Conservation (phyloP, 2,113 vertebrate species). For the Scophthalmus maximus region DNA sequence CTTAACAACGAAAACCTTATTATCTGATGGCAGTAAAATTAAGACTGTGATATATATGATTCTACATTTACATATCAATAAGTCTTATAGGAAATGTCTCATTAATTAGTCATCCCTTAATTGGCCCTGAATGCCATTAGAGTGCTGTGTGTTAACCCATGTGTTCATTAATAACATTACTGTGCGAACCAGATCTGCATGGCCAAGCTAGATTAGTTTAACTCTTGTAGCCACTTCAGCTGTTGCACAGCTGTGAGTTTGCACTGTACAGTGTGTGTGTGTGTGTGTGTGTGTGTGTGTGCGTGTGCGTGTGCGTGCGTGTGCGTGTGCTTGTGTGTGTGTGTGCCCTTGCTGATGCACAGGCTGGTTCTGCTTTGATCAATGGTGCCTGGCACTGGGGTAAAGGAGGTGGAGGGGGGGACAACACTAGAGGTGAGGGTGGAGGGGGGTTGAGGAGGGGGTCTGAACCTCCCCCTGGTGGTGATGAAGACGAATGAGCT, state of each 20-base stretch:
- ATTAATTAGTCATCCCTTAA: constrained; percentile 80
- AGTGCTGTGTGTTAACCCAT: constrained; percentile 46
- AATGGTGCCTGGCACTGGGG: constrained; percentile 65
- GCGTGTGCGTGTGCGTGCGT: constrained; percentile 14
- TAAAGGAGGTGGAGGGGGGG: not conserved
- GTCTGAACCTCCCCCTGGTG: constrained; percentile 70
- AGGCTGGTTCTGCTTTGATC: constrained; percentile 78
- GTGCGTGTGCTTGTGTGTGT: constrained; percentile 15
- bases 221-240: constrained; percentile 36
- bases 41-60: constrained; percentile 72
- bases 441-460: constrained; percentile 32
- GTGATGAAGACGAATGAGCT: constrained; percentile 83
- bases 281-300: constrained; percentile 16
- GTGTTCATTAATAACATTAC: constrained; percentile 66
- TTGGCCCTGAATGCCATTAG: constrained; percentile 76
- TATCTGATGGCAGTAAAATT: constrained; percentile 58
- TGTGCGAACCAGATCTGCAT: constrained; percentile 30
- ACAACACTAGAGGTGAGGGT: constrained; percentile 23
- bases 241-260: constrained; percentile 19
- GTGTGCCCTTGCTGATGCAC: constrained; percentile 63
- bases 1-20: constrained; percentile 53
- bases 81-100: constrained; percentile 77
- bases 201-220: constrained; percentile 45
- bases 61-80: constrained; percentile 78
- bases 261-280: constrained; percentile 10